Percentiles rank a stretch among this genome's conserved stretches.
phyloP scores from a whole-genome alignment of 2,888 invertebrate species.

The Pemphredon lugubris region DNA sequence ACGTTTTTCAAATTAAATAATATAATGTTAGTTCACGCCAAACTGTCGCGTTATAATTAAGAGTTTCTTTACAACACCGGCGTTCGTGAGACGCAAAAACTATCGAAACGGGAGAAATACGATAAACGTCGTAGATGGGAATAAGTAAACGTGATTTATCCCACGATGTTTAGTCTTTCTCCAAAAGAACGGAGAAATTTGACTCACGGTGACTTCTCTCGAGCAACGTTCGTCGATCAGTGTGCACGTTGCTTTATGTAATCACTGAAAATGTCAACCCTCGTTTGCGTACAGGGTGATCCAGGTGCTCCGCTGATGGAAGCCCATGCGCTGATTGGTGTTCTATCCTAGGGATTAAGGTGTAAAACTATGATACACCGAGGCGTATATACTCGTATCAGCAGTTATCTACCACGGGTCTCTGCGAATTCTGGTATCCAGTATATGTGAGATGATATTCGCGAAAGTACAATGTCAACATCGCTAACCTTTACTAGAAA shows the following conservation, averaged over 20 bases:
- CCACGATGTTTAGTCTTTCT: no score
- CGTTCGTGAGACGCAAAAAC: no score
- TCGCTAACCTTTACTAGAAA: conserved; percentile 9
- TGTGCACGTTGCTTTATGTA: conserved; percentile 14
- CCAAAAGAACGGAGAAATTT: no score
- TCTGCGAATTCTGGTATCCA: conserved; percentile 44
- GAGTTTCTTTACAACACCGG: no score
- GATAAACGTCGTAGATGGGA: no score
- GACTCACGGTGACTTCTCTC: no score
- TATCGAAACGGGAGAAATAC: no score
- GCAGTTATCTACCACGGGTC: conserved; percentile 61
- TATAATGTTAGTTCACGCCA: no score
- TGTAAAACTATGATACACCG: conserved; percentile 83
- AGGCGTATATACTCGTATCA: conserved; percentile 83
- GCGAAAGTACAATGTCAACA: conserved; percentile 39
- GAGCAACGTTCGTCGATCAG: no score
- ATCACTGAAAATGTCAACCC: conserved; percentile 48
- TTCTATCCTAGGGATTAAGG: conserved; percentile 84
- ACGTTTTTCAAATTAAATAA: no score
- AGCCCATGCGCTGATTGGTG: conserved; percentile 81
- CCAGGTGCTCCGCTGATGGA: conserved; percentile 85
- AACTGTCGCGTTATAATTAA: no score
- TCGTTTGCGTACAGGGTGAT: conserved; percentile 81
- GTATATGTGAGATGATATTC: conserved; percentile 31
- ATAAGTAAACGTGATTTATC: no score